These are phyloP conservation scores for Craterocephalus amniculus DNA, from an alignment of 2,797 vertebrate genomes.

Conservation along the genomic window DNA sequence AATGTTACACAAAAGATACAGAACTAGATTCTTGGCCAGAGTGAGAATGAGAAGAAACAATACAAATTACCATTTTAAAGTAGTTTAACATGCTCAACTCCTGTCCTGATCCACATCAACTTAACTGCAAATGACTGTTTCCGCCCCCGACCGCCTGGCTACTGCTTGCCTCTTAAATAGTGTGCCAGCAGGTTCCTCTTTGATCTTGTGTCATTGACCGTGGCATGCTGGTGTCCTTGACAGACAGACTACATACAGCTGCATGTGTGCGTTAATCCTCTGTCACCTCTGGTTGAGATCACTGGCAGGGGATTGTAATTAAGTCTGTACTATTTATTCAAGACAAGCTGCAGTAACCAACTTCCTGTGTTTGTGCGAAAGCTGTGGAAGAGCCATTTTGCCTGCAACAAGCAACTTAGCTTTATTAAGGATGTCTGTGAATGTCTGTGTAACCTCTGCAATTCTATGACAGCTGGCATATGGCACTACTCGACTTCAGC, in stretches of 20 bases:
- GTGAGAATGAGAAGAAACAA: neutral
- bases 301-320: constrained; percentile 18
- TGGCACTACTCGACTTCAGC: constrained; percentile 55
- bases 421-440: constrained; percentile 31
- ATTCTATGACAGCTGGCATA: constrained; percentile 70
- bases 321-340: constrained; percentile 4
- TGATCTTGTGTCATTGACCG: constrained; percentile 33
- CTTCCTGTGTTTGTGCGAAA: neutral
- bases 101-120: constrained; percentile 38
- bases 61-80: constrained; percentile 14
- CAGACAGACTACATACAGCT: constrained; percentile 20
- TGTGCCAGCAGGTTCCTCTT: constrained; percentile 19
- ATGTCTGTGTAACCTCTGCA: constrained; percentile 57
- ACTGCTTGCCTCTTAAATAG: constrained; percentile 23
- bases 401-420: neutral
- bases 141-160: constrained; percentile 16
- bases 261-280: constrained; percentile 47
- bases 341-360: constrained; percentile 23
- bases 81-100: constrained; percentile 26
- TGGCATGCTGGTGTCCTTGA: constrained; percentile 46
- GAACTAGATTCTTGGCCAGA: constrained; percentile 1
- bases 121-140: constrained; percentile 41
- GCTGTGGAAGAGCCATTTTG: neutral
- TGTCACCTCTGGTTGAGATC: constrained; percentile 38
- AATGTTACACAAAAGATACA: constrained; percentile 9